These are phyloP conservation scores for Heliothis peltigera DNA, from an alignment of 2,888 invertebrate species.

Conservation along the genomic window DNA sequence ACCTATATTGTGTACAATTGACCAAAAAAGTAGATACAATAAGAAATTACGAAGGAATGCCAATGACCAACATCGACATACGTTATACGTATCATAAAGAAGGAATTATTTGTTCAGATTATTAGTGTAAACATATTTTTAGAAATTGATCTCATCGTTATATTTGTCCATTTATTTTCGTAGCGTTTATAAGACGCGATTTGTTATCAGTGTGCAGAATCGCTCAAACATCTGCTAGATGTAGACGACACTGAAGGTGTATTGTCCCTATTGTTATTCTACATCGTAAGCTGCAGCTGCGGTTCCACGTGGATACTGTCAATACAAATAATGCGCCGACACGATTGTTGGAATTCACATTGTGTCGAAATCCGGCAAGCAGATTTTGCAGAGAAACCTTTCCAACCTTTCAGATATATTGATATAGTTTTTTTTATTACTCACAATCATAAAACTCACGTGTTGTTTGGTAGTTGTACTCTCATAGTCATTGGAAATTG, in stretches of 20 bases:
- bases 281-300: conserved; percentile 76
- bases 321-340: conserved; percentile 65
- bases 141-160: conserved; percentile 36
- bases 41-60: conserved; percentile 5
- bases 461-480: conserved; percentile 25
- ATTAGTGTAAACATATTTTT: conserved; percentile 22
- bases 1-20: no score
- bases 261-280: conserved; percentile 52
- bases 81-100: background rate
- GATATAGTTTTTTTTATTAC: conserved; percentile 28
- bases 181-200: conserved; percentile 29
- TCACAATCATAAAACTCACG: conserved; percentile 28
- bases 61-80: conserved; percentile 12
- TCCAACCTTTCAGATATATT: conserved; percentile 44
- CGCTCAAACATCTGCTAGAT: conserved; percentile 55
- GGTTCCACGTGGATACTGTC: conserved; percentile 65
- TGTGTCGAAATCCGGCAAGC: conserved; percentile 69
- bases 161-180: conserved; percentile 19
- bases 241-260: conserved; percentile 53
- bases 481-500: conserved; percentile 20
- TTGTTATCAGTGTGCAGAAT: conserved; percentile 52
- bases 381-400: conserved; percentile 63
- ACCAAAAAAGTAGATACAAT: background rate
- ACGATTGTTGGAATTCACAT: conserved; percentile 68
- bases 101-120: background rate